Percentiles rank a stretch among this genome's conserved stretches.
phyloP scores from a whole-genome alignment of 1,140 invertebrate genomes.

The Drosophila nigromelanica region DNA sequence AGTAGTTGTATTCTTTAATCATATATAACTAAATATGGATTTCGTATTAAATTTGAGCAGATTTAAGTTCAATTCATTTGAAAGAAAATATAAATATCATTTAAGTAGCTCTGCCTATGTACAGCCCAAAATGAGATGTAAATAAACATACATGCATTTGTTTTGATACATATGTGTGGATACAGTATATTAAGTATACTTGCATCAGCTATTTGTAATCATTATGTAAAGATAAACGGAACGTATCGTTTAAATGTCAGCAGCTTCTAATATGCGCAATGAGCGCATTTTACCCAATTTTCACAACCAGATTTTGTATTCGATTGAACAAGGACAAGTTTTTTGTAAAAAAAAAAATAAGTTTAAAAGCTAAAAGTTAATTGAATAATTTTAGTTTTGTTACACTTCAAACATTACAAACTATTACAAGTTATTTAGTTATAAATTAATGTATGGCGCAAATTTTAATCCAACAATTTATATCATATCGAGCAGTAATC shows the following conservation, averaged over 20 bases:
- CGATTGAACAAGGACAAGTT: too few relatives aligned
- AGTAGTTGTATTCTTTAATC: conserved; percentile 15
- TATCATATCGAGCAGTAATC: conserved; percentile 2
- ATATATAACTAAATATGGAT: conserved; percentile 10
- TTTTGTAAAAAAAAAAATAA: too few relatives aligned
- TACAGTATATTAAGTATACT: conserved; percentile 18
- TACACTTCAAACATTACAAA: conserved; percentile 29
- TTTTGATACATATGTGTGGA: conserved; percentile 45
- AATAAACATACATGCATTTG: conserved; percentile 46
- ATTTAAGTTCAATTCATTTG: conserved; percentile 21
- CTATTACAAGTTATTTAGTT: conserved; percentile 48
- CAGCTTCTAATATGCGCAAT: too few relatives aligned
- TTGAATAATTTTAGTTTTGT: conserved; percentile 34
- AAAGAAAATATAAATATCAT: conserved; percentile 9
- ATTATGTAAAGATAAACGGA: too few relatives aligned
- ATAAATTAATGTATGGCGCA: conserved; percentile 74
- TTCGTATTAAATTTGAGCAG: conserved; percentile 2
- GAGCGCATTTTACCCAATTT: too few relatives aligned
- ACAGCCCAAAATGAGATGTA: conserved; percentile 41
- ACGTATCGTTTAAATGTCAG: too few relatives aligned
- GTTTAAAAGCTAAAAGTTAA: too few relatives aligned
- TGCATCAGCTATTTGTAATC: neutral
- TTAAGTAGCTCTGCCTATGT: conserved; percentile 45
- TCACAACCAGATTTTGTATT: neutral
- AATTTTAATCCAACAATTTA: conserved; percentile 52